Evolutionary conservation across 2,888 invertebrate genomes (phyloP).

Genomic region (Zygaena filipendulae): DNA sequence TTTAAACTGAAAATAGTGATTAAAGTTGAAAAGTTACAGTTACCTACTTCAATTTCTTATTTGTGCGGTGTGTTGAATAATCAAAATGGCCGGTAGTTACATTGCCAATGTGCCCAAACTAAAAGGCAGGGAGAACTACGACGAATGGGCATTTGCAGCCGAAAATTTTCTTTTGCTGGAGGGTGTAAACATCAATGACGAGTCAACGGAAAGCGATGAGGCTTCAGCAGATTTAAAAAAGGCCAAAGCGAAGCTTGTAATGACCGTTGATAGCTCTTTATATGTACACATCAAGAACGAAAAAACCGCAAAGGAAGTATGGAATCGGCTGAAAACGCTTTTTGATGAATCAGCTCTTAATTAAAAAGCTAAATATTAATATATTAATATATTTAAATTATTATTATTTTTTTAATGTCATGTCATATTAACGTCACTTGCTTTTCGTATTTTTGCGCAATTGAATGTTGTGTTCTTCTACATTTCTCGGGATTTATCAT

Average conservation of each 20-base stretch:
- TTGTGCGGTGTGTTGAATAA: too few species aligned
- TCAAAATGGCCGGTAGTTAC: too few species aligned
- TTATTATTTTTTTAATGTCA: too few species aligned
- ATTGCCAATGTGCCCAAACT: slow-evolving; percentile 16
- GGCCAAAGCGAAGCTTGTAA: slow-evolving; percentile 10
- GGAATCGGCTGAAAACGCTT: slow-evolving; percentile 6
- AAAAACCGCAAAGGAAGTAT: slow-evolving; percentile 6
- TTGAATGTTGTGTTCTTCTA: too few species aligned
- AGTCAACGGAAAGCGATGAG: background rate
- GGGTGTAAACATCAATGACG: slow-evolving; percentile 3
- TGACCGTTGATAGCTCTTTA: slow-evolving; percentile 7
- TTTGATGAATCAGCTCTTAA: slow-evolving; percentile 7
- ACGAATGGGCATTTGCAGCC: slow-evolving; percentile 12
- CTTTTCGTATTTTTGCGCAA: too few species aligned
- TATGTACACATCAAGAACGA: slow-evolving; percentile 10
- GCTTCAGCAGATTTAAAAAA: slow-evolving; percentile 1
- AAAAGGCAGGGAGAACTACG: slow-evolving; percentile 17
- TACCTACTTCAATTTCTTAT: too few species aligned
- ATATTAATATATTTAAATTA: too few species aligned
- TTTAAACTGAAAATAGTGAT: too few species aligned
- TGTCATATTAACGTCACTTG: too few species aligned
- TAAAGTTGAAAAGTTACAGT: too few species aligned
- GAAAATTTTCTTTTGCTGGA: slow-evolving; percentile 10
- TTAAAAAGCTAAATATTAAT: too few species aligned
- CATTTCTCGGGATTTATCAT: too few species aligned